Evolutionary conservation across 2,797 vertebrate genomes (phyloP).

Genomic region (Calcarius lapponicus): DNA sequence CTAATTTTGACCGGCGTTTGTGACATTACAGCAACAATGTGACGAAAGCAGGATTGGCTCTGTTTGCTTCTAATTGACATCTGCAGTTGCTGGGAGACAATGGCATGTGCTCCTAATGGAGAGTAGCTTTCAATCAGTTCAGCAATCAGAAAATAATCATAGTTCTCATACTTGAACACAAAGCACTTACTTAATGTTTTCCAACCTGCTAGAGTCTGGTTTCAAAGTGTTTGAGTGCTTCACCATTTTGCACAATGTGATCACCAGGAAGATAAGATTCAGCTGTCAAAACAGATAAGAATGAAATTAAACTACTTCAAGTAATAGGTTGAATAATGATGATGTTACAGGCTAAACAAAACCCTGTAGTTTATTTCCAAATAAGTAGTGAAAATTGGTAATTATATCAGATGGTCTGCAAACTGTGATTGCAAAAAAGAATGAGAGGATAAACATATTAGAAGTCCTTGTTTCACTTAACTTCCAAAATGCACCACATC

Average conservation of each 20-base stretch:
- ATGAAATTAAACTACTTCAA: slow-evolving; percentile 66
- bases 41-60: slow-evolving; percentile 64
- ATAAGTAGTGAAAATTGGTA: not conserved
- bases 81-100: slow-evolving; percentile 72
- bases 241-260: slow-evolving; percentile 99
- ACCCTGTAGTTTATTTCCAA: slow-evolving; percentile 1
- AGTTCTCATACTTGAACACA: slow-evolving; percentile 72
- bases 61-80: slow-evolving; percentile 72
- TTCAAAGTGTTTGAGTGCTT: slow-evolving; percentile 99
- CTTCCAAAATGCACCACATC: not conserved
- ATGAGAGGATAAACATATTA: not conserved
- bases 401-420: not conserved
- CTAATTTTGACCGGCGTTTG: slow-evolving; percentile 70
- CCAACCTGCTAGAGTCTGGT: slow-evolving; percentile 99
- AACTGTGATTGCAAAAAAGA: not conserved
- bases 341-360: slow-evolving; percentile 63
- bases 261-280: slow-evolving; percentile 99
- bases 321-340: slow-evolving; percentile 47
- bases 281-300: slow-evolving; percentile 89
- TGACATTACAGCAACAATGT: slow-evolving; percentile 68
- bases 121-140: slow-evolving; percentile 76
- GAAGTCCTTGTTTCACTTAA: not conserved
- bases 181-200: slow-evolving; percentile 99
- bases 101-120: slow-evolving; percentile 70
- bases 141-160: slow-evolving; percentile 73